Evolutionary conservation across 2,113 vertebrate genomes (phyloP), one percentile per base, ranked within the genome.

Genomic region (Chaenogobius annularis): DNA sequence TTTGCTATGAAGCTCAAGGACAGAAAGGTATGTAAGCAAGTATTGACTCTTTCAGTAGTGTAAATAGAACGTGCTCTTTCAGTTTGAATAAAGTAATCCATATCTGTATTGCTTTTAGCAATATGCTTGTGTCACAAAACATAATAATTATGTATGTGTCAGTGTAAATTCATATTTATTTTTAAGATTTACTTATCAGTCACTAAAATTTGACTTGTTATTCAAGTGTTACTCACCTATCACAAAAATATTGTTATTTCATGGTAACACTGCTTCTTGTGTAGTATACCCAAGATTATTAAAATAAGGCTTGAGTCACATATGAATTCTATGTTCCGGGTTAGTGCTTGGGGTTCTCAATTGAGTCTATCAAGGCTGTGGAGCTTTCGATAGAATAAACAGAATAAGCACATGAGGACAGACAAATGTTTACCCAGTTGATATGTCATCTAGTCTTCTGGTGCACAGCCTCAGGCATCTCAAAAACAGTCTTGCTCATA

Each of bases 1-100:
- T 94, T 98, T 12, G 96, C 96, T 88, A 99, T 98, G 96, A 98
- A 97, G 83, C 96, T 97, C 74, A 98, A 98, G 93, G 95, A 99
- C 87, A 94, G 96, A 92, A 95, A 96, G 93, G 96, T 98, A 68
- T 4, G 81, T 55, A 0, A 13, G 59, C 17, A 63, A 43, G 61
- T 63, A 43, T 31, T 40, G 19, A 62, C 14, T 31, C 4, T 37
- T 37, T 37, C 35, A 37, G 10, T 37, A 9, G 2, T 62, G 37
- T 62, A 17, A 63, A 40, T 63, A 3, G 8, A n/a, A n/a, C n/a
- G n/a, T 43, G 20, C 20, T 58, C 19, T 54, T 54, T 52, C 48
- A n/a, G 48, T n/a, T 52, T 7, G 48, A 43, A 43, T 9, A 43
- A 43, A 3, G 7, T 10, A 4, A 40, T 40, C 4, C n/a, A n/a